Percentiles rank a stretch among this genome's conserved stretches.
phyloP scores from a whole-genome alignment of 2,113 vertebrate genomes.

The Chamaea fasciata region DNA sequence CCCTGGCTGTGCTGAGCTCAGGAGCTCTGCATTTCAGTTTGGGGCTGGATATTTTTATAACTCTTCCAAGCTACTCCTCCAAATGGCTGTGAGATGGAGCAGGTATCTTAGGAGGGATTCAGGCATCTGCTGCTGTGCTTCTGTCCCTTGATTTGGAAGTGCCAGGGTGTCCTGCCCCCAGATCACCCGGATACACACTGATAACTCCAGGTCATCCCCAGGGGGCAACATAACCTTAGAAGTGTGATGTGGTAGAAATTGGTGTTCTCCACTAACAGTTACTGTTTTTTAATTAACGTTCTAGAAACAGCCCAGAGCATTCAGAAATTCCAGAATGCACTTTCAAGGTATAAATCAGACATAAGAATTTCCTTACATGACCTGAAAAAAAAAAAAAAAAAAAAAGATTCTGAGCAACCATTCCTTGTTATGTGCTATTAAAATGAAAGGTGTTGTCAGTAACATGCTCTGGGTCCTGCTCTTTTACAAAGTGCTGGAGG shows the following conservation, averaged over 20 bases:
- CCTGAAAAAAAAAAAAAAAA: not conserved
- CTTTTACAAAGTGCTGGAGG: too few species aligned
- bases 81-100: not conserved
- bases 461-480: rapidly evolving
- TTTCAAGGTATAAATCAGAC: not conserved
- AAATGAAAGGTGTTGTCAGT: not conserved
- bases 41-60: not conserved
- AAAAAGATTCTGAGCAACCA: not conserved
- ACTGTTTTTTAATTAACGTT: not conserved
- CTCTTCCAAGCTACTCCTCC: not conserved
- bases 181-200: not conserved
- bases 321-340: not conserved
- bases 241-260: not conserved
- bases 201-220: not conserved
- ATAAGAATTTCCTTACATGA: not conserved
- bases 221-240: not conserved
- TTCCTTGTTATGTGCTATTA: rapidly evolving
- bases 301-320: not conserved
- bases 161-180: not conserved
- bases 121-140: not conserved
- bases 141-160: not conserved
- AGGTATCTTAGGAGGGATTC: not conserved
- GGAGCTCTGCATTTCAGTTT: not conserved
- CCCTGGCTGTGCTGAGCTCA: not conserved
- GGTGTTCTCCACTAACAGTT: not conserved